A percentile compares a stretch with the other conserved stretches of the same genome.
These are phyloP conservation scores for Ips nitidus DNA, from an alignment of 1,140 invertebrate species.

Conservation along the genomic window DNA sequence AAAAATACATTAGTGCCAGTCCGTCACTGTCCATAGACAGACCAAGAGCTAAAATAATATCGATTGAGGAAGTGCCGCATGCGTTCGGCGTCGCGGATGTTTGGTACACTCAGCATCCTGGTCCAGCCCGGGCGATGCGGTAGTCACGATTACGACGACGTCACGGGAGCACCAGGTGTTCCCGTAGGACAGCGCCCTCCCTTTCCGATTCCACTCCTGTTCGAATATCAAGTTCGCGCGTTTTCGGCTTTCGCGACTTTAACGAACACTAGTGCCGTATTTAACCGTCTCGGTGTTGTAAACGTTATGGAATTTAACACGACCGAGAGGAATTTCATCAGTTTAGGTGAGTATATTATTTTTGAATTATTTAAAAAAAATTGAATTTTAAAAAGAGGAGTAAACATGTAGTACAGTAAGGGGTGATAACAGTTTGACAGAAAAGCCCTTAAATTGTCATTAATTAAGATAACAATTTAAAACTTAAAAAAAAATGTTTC, in stretches of 20 bases:
- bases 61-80: constrained; percentile 41
- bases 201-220: neutral
- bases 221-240: neutral
- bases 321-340: too few species aligned
- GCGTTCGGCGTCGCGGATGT: constrained; percentile 43
- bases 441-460: too few species aligned
- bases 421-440: too few species aligned
- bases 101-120: constrained; percentile 49
- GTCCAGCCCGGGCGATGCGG: constrained; percentile 50
- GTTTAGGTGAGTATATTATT: too few species aligned
- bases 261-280: constrained; percentile 8
- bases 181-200: constrained; percentile 7
- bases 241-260: constrained; percentile 1
- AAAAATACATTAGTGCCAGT: constrained; percentile 11
- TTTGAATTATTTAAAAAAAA: too few species aligned
- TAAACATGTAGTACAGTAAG: too few species aligned
- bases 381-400: too few species aligned
- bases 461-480: too few species aligned
- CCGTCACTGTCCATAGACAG: constrained; percentile 11
- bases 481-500: too few species aligned
- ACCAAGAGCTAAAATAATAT: constrained; percentile 41
- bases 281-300: constrained; percentile 24
- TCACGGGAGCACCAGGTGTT: constrained; percentile 32
- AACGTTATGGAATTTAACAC: too few species aligned
- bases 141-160: constrained; percentile 42